These are phyloP conservation scores for Odontothrips loti DNA, from an alignment of 2,888 invertebrate genomes.

Conservation along the genomic window DNA sequence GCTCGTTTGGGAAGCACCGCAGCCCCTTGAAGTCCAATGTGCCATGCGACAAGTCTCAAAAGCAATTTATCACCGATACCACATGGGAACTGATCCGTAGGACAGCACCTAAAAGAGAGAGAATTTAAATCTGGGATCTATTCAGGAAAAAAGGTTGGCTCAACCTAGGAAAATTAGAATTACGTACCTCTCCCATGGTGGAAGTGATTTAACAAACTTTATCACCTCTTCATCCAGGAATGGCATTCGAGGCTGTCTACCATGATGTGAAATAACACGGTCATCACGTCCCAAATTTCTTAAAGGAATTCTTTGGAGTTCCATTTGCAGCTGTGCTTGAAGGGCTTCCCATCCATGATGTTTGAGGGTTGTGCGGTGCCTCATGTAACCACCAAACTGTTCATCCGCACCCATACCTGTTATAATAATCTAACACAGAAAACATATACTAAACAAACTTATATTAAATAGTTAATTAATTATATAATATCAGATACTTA, in stretches of 20 bases:
- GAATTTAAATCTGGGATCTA: conserved; percentile 27
- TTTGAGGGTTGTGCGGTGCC: conserved; percentile 72
- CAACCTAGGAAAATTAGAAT: conserved; percentile 22
- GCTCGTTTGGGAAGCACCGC: conserved; percentile 82
- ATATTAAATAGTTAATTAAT: conserved; percentile 33
- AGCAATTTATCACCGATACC: conserved; percentile 93
- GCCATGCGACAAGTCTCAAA: conserved; percentile 66
- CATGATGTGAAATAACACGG: conserved; percentile 84
- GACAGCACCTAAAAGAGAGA: conserved; percentile 54
- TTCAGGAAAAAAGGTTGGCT: conserved; percentile 13
- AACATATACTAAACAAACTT: conserved; percentile 40
- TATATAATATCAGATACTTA: conserved; percentile 44
- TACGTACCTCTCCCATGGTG: conserved; percentile 64
- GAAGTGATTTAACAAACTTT: conserved; percentile 58
- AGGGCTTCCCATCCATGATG: conserved; percentile 56
- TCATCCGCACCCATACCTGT: conserved; percentile 97
- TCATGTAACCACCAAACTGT: conserved; percentile 87
- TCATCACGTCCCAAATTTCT: conserved; percentile 95
- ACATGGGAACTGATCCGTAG: conserved; percentile 56
- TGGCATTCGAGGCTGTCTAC: conserved; percentile 73
- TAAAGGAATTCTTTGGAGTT: conserved; percentile 79
- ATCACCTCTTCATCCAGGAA: conserved; percentile 59
- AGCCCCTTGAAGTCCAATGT: conserved; percentile 60
- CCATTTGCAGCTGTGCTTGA: conserved; percentile 62
- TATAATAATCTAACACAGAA: conserved; percentile 61